Conservation (phyloP, 1,140 invertebrate genomes). For the Hesperophylax magnus region DNA sequence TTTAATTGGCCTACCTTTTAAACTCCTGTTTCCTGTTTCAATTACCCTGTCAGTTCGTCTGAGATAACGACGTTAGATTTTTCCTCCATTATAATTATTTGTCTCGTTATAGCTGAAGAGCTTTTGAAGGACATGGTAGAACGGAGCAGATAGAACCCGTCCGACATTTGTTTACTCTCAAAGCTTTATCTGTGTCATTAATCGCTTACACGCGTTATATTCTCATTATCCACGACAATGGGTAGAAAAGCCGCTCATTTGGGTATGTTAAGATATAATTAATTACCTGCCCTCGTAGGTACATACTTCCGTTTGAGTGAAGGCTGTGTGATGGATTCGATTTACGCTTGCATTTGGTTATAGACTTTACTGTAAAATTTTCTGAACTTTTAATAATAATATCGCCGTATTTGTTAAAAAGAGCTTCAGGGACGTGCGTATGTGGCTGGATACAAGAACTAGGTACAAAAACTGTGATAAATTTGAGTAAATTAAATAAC, state of each 20-base stretch:
- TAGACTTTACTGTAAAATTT: no score
- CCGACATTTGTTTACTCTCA: slow-evolving; percentile 50
- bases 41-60: slow-evolving; percentile 50
- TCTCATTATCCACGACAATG: slow-evolving; percentile 27
- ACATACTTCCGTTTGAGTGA: not conserved
- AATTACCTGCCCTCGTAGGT: slow-evolving; percentile 1
- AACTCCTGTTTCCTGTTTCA: not conserved
- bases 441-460: no score
- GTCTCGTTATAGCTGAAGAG: slow-evolving; percentile 2
- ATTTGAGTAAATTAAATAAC: no score
- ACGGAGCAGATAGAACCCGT: slow-evolving; percentile 35
- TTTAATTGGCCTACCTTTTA: not conserved
- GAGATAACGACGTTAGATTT: slow-evolving; percentile 7
- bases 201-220: slow-evolving; percentile 38
- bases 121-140: not conserved
- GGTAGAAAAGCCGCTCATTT: slow-evolving; percentile 12
- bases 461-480: no score
- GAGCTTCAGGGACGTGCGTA: no score
- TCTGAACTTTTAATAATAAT: no score
- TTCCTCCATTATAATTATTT: not conserved
- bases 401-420: no score
- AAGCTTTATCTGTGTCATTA: slow-evolving; percentile 48
- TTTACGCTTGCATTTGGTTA: no score
- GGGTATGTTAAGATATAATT: slow-evolving; percentile 13
- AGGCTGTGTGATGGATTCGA: not conserved